Evolutionary conservation across 2,888 invertebrate species (phyloP), one percentile per base, ranked within the genome.

Genomic region (Agrochola circellaris): DNA sequence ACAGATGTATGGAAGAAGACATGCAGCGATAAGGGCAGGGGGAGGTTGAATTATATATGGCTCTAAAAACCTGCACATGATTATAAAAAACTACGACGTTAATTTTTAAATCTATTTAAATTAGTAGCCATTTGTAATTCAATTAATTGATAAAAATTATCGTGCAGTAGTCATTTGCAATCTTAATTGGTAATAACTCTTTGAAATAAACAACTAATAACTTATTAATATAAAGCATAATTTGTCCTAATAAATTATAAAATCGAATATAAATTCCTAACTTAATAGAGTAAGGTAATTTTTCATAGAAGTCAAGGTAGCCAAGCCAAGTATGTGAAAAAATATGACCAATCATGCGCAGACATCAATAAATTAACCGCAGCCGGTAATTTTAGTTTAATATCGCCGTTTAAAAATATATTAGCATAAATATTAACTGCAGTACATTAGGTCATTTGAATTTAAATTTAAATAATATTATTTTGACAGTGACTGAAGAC

Each of bases 231-330:
- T 38, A 34, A 58, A 71, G 51, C 11, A 61, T 42, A 67, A 70
- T 73, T 70, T 73, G 82, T 60, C 58, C 8, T 42, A 67, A 82
- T 79, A 73, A 82, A 82, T 82, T 78, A 67, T 68, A 64, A 64
- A 67, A 68, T 71, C 54, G 34, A 74, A 78, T 82, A 74, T 67
- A 73, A 76, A 83, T 83, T 66, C 77, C 26, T 65, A 34, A 61
- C n/a, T 73, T 83, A 51, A 82, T 79, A 30, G n/a, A 56, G 54
- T 56, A 7, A 54, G 51, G 56, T 38, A 71, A 77, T 74, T 74
- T 64, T 78, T 69, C 70, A 58, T 68, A 83, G 61, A 69, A 65
- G 79, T 75, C 82, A 82, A 82, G 82, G 83, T 72, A 42, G 38
- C 62, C 67, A 5, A 34, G 77, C 7, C 26, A 26, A 23, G 68